phyloP scores from a whole-genome alignment of 1,140 invertebrate genomes.

The Bombus confusus region DNA sequence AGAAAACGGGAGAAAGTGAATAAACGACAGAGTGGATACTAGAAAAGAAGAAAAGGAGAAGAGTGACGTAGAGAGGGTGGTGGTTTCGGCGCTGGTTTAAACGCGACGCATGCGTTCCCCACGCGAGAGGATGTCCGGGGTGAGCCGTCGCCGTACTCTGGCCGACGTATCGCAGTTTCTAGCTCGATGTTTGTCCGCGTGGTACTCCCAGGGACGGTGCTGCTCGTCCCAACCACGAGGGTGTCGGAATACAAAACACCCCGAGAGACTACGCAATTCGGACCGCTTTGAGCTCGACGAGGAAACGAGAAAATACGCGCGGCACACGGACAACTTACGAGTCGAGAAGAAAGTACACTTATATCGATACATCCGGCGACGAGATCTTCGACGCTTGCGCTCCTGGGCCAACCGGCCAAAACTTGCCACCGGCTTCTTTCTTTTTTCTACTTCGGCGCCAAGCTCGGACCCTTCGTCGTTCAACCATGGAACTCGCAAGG shows the following conservation, averaged over 20 bases:
- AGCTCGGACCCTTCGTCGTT: constrained; percentile 42
- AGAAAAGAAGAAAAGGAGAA: constrained; percentile 46
- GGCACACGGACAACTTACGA: too few relatives aligned
- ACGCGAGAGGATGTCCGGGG: constrained; percentile 73
- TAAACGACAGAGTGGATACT: not conserved
- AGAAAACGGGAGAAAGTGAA: not conserved
- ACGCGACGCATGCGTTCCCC: constrained; percentile 80
- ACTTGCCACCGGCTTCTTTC: constrained; percentile 21
- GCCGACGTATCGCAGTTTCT: constrained; percentile 81
- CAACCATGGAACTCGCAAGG: constrained; percentile 45
- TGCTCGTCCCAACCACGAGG: constrained; percentile 69
- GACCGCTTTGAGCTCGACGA: too few relatives aligned
- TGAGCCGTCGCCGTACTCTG: constrained; percentile 73
- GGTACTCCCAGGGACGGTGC: constrained; percentile 73
- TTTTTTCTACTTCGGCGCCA: constrained; percentile 27
- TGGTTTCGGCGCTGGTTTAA: constrained; percentile 78
- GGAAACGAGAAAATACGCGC: not conserved
- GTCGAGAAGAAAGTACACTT: not conserved
- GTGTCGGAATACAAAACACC: constrained; percentile 1
- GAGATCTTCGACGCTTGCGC: constrained; percentile 61
- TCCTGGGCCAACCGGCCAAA: not conserved
- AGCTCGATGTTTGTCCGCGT: constrained; percentile 82
- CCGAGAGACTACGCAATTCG: not conserved
- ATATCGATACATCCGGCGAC: constrained; percentile 39
- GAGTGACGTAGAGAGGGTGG: constrained; percentile 61